Base-by-base conservation (phyloP, 2,113 vertebrate species). In the rat (Rattus norvegicus) region DNA sequence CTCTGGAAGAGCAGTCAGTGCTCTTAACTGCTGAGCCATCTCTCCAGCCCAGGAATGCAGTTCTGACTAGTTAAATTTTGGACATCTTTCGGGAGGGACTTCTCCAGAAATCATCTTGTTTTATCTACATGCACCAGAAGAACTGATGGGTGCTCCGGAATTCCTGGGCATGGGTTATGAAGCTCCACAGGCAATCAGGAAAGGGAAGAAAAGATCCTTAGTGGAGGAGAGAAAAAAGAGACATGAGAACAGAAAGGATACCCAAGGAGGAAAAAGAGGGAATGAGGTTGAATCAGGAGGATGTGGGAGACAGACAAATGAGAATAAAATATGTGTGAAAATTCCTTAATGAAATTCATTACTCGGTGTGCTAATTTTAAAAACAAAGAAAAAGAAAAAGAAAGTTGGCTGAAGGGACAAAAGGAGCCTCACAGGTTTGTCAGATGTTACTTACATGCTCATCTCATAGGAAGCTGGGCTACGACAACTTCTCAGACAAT, bases 371-470 rank as follows among this genome's bases (percentile, higher is more conserved):
- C 17, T 87, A 52, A 52, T 87, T 52, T 70, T 16, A 88, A n/a
- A 70, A 12, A 52, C 5, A 52, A n/a, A 52, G 4, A 17, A 8
- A 54, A 16, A 54, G 2, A 79, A 28, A 28, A n/a, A 54, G 33
- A 54, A 65, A 17, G 14, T 13, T 65, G 83, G 76, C 19, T 65
- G 28, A 11, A 56, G 16, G 7, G 73, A 9, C 28, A 54, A 73
- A 52, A 43, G 56, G 79, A 56, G 19, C 28, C 3, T 4, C 22
- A 52, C 1, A 47, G 61, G 47, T 5, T 61, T 69, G 8, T 7
- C 61, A 52, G 47, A 52, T 0, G 4, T 13, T 4, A 5, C 14
- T 0, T 2, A 24, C 54, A 33, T 17, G 0, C 10, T 9, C 2
- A 14, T 56, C 8, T 73, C 61, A 39, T 47, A n/a, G n/a, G 63